phyloP scores from a whole-genome alignment of 1,140 invertebrate species.

The Marisa cornuarietis region DNA sequence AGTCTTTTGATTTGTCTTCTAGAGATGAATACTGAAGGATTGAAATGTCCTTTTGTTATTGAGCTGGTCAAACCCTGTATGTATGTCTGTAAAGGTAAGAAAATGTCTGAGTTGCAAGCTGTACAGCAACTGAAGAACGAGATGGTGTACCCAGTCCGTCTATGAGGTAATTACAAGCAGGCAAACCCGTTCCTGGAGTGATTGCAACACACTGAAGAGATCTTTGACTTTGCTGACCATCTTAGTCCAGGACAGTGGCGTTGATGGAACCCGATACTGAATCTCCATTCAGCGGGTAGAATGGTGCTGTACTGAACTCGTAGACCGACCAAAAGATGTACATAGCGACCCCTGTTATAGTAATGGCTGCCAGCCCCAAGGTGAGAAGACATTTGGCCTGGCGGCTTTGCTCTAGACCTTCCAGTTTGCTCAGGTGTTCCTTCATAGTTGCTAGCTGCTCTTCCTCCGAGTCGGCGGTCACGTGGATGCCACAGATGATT shows the following conservation, averaged over 20 bases:
- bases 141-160: background rate
- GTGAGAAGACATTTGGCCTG: constrained; percentile 30
- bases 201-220: background rate
- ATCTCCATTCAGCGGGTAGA: constrained; percentile 18
- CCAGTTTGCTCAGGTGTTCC: constrained; percentile 41
- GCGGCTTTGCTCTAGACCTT: constrained; percentile 39
- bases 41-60: background rate
- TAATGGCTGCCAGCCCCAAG: constrained; percentile 38
- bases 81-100: background rate
- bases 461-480: constrained; percentile 27
- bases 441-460: constrained; percentile 28
- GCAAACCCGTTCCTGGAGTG: background rate
- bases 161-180: background rate
- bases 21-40: background rate
- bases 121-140: background rate
- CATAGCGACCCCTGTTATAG: constrained; percentile 35
- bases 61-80: background rate
- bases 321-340: constrained; percentile 52
- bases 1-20: background rate
- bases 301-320: constrained; percentile 37
- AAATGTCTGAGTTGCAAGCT: background rate
- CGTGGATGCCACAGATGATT: constrained; percentile 16
- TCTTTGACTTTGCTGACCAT: too few relatives aligned
- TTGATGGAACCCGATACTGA: background rate
- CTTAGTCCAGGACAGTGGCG: background rate